Evolutionary conservation across 2,113 vertebrate genomes (phyloP), one percentile per base, ranked within the genome.

Genomic region (Gymnocephalus cernua): DNA sequence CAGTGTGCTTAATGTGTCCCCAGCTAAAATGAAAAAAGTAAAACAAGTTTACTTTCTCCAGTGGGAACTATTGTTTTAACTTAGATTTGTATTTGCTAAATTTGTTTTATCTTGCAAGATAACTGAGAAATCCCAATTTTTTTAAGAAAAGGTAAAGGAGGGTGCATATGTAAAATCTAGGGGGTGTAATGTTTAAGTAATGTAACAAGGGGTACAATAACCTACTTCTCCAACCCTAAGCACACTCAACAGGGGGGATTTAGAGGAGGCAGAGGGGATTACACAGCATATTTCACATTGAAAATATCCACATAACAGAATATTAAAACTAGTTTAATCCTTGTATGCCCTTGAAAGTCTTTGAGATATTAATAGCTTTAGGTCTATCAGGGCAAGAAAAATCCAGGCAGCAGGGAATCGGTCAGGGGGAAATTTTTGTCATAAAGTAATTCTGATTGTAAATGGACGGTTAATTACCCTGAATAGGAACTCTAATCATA

Each of bases 331-430:
- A 72, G 70, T 82, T 71, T 72, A 90, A 90, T 90, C 87, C 80
- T 61, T n/a, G 56, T 66, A 44, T 75, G 87, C 53, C 87, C 88
- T 92, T 92, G 84, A 79, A 90, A 63, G 80, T 79, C 73, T 87
- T 88, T 88, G 87, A 77, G 72, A 45, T 85, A 84, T 86, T 82
- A 82, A 88, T 85, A 82, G 82, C 44, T 27, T 50, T 38, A 5
- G 50, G 79, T 83, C 35, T 86, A 82, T 77, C 78, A 82, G 76
- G 69, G 45, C 1, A 64, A 61, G 70, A 27, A 74, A 69, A 83
- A 82, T 75, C 74, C 70, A 76, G 79, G 76, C 82, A 86, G 77
- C 66, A 77, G 66, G 14, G 8, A 82, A 83, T 78, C 74, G 56
- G 61, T 61, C 29, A 2, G 19, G 72, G 63, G 53, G 76, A 72